phyloP scores from a whole-genome alignment of 2,113 vertebrate species.

The Trichechus manatus region DNA sequence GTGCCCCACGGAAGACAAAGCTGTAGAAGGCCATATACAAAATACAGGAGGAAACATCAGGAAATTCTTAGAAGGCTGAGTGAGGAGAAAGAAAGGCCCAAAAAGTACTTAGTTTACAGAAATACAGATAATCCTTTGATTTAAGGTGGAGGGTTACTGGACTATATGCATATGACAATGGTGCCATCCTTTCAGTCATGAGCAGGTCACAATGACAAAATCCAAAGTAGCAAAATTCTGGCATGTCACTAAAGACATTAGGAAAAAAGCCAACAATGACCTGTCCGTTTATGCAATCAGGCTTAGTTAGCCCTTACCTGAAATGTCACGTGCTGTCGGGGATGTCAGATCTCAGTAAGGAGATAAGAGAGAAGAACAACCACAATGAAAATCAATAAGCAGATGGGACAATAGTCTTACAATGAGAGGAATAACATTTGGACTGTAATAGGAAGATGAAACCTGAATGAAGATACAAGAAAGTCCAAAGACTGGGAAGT shows the following conservation, averaged over 20 bases:
- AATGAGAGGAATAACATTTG: background rate
- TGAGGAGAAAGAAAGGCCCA: background rate
- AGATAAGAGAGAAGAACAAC: background rate
- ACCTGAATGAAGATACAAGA: background rate
- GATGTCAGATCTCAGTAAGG: background rate
- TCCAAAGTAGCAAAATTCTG: background rate
- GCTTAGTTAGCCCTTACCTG: background rate
- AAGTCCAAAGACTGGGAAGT: background rate
- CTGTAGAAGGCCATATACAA: background rate
- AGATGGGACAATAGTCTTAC: background rate
- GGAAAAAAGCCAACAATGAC: background rate
- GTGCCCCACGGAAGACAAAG: background rate
- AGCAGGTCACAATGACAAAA: slow-evolving; percentile 27
- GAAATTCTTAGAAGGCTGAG: background rate
- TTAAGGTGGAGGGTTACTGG: background rate
- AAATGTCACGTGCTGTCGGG: background rate
- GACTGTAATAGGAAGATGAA: background rate
- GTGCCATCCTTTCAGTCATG: background rate
- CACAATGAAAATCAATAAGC: background rate
- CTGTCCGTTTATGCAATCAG: background rate
- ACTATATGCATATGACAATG: background rate
- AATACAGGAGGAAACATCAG: background rate
- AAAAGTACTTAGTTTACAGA: background rate
- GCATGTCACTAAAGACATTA: background rate
- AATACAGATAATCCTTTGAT: background rate